These are phyloP conservation scores for Phyllotis vaccarum DNA, from an alignment of 2,797 vertebrate species.

Conservation along the genomic window DNA sequence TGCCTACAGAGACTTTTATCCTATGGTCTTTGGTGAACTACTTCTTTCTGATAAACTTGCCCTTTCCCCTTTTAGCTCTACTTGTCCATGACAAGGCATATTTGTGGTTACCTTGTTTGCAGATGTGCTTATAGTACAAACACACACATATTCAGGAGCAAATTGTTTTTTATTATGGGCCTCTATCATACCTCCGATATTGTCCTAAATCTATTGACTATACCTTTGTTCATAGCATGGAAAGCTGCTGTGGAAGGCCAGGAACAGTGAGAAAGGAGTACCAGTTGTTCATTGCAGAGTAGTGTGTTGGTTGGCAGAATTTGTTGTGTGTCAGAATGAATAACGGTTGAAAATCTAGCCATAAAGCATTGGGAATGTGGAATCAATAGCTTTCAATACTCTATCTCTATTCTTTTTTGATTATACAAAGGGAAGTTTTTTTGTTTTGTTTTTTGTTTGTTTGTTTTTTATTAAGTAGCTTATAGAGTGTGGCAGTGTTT, in stretches of 20 bases:
- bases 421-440: slow-evolving; percentile 11
- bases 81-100: not conserved
- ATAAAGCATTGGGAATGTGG: not conserved
- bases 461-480: slow-evolving; percentile 15
- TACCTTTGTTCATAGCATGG: not conserved
- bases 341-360: slow-evolving; percentile 17
- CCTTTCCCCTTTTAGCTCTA: not conserved
- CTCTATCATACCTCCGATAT: not conserved
- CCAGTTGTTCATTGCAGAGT: not conserved
- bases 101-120: not conserved
- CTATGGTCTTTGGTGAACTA: not conserved
- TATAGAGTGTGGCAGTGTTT: not conserved
- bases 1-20: not conserved
- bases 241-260: not conserved
- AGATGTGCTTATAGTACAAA: slow-evolving; percentile 16
- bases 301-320: not conserved
- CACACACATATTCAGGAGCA: not conserved
- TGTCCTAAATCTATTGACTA: slow-evolving; percentile 6
- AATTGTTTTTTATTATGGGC: slow-evolving; percentile 8
- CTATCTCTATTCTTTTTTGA: slow-evolving; percentile 12
- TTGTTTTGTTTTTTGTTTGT: no score
- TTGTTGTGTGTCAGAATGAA: not conserved
- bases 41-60: not conserved
- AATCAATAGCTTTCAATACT: slow-evolving; percentile 43
- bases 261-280: not conserved